A percentile compares a stretch with the other conserved stretches of the same genome.
Conservation (phyloP, 2,888 invertebrate genomes). For the Pyralis farinalis region DNA sequence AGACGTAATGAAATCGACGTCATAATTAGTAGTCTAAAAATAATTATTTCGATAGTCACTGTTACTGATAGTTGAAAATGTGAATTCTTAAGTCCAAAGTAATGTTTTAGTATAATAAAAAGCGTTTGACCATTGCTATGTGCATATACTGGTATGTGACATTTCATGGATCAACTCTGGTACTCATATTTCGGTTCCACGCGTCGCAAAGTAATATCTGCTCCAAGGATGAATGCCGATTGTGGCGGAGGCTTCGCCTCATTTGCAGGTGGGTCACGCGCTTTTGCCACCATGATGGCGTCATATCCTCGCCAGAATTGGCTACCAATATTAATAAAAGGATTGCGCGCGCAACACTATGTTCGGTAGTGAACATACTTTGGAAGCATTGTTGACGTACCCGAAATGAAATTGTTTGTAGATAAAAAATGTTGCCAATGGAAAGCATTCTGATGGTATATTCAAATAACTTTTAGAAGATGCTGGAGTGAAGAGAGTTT, state of each 20-base stretch:
- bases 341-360: slow-evolving; percentile 44
- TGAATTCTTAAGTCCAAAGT: too few species aligned
- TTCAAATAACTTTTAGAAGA: background rate
- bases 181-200: slow-evolving; percentile 32
- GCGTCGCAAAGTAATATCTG: slow-evolving; percentile 41
- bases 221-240: slow-evolving; percentile 70
- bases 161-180: slow-evolving; percentile 10
- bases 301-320: slow-evolving; percentile 77
- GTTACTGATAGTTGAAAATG: too few species aligned
- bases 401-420: slow-evolving; percentile 23
- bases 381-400: slow-evolving; percentile 58
- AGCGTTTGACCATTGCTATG: slow-evolving; percentile 25
- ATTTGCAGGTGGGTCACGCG: slow-evolving; percentile 74
- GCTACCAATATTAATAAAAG: slow-evolving; percentile 76
- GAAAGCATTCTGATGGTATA: slow-evolving; percentile 7
- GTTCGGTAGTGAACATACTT: slow-evolving; percentile 59
- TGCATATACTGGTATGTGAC: slow-evolving; percentile 31
- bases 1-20: too few species aligned
- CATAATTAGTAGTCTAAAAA: too few species aligned
- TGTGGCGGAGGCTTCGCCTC: slow-evolving; percentile 43
- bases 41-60: too few species aligned
- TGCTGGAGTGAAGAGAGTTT: too few species aligned
- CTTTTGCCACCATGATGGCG: slow-evolving; percentile 62
- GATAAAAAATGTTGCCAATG: slow-evolving; percentile 25
- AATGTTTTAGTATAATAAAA: too few species aligned